A percentile compares a stretch with the other conserved stretches of the same genome.
Evolutionary conservation across 2,113 vertebrate genomes (phyloP).

Genomic region (Laticauda laticaudata): DNA sequence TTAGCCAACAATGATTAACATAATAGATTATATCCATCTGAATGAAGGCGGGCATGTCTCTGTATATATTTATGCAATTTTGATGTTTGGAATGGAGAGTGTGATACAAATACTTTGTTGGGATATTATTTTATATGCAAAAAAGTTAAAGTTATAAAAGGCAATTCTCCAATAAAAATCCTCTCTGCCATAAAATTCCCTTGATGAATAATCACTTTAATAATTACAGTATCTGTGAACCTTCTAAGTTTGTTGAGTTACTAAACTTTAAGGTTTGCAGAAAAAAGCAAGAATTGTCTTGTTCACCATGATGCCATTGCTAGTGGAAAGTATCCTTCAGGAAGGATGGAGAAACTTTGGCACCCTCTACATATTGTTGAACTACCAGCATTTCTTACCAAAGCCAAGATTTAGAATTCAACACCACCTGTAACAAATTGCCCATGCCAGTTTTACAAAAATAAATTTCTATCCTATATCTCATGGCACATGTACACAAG

Average conservation of each 20-base stretch:
- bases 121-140: neutral
- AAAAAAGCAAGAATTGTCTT: neutral
- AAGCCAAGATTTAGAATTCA: neutral
- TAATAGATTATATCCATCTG: neutral
- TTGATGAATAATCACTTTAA: neutral
- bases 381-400: neutral
- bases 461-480: neutral
- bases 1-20: neutral
- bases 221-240: neutral
- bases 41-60: neutral
- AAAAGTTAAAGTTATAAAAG: neutral
- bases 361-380: neutral
- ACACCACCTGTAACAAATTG: neutral
- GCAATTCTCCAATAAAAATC: neutral
- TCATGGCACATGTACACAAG: conserved; percentile 18
- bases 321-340: neutral
- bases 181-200: neutral
- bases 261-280: neutral
- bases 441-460: neutral
- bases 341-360: neutral
- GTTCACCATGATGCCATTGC: neutral
- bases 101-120: neutral
- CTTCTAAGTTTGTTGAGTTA: neutral
- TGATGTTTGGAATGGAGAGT: neutral
- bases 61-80: neutral